Conservation (phyloP, 1,140 invertebrate species). For the Pinna nobilis region DNA sequence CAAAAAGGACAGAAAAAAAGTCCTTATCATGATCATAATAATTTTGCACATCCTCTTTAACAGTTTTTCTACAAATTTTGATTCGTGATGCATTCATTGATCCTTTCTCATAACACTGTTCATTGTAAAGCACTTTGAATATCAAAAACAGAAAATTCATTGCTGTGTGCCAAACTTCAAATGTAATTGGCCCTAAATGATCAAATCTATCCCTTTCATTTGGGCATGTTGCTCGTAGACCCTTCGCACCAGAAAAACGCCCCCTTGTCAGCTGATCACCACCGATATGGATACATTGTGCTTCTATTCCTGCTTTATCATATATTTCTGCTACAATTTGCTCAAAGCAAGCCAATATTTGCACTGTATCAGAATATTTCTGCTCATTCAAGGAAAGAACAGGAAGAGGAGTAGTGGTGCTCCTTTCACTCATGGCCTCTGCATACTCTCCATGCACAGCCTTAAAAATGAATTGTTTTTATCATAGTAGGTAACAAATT, state of each 20-base stretch:
- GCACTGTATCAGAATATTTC: slow-evolving; percentile 9
- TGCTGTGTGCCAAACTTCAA: slow-evolving; percentile 47
- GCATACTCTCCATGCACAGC: background rate
- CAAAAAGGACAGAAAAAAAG: slow-evolving; percentile 13
- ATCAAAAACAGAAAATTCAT: slow-evolving; percentile 36
- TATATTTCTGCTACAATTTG: slow-evolving; percentile 1
- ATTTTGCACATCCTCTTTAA: slow-evolving; percentile 31
- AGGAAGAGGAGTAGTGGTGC: background rate
- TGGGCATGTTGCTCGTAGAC: slow-evolving; percentile 19
- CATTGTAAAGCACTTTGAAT: slow-evolving; percentile 33
- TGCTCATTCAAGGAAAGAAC: slow-evolving; percentile 7
- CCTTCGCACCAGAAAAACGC: slow-evolving; percentile 45
- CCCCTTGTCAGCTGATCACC: slow-evolving; percentile 43
- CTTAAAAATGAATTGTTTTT: background rate
- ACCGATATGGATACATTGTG: slow-evolving; percentile 29
- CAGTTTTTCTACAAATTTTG: slow-evolving; percentile 10
- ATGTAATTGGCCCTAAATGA: slow-evolving; percentile 42
- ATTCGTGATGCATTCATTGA: slow-evolving; percentile 21
- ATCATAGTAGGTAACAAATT: background rate
- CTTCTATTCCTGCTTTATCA: slow-evolving; percentile 13
- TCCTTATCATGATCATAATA: slow-evolving; percentile 35
- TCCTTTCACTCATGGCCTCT: background rate
- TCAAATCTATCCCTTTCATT: slow-evolving; percentile 27
- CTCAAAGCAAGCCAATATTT: slow-evolving; percentile 1
- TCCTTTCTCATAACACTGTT: slow-evolving; percentile 13